Evolutionary conservation across 2,888 invertebrate genomes (phyloP).

Genomic region (Oscheius sp.): DNA sequence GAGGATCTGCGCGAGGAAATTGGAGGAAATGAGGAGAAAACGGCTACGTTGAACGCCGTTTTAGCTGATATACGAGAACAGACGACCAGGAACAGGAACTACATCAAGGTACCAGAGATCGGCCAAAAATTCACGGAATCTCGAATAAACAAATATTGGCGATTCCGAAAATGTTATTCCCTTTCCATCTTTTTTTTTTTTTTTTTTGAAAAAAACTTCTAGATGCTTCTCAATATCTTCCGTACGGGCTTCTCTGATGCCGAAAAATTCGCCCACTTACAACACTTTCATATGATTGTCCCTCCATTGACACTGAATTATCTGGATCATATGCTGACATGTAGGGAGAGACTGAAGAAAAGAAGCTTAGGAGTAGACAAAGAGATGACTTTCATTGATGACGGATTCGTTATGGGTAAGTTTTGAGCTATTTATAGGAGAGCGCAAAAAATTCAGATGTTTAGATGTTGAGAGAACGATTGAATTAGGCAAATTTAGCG

Average conservation of each 20-base stretch:
- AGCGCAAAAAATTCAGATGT: no score
- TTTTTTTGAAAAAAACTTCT: no score
- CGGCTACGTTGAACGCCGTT: constrained; percentile 3
- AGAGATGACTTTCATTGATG: constrained; percentile 92
- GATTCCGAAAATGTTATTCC: no score
- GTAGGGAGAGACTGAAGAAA: constrained; percentile 90
- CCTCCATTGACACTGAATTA: constrained; percentile 91
- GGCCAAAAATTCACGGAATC: not conserved
- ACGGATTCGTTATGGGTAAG: constrained; percentile 93
- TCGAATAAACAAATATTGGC: no score
- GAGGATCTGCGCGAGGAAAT: constrained; percentile 25
- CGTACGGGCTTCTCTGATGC: constrained; percentile 83
- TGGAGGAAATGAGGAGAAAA: not conserved
- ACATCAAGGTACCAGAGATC: constrained; percentile 36
- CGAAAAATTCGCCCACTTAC: constrained; percentile 85
- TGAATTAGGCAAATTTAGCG: no score
- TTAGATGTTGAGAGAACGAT: no score
- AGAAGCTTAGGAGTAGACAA: constrained; percentile 78
- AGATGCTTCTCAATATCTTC: constrained; percentile 90
- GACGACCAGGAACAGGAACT: constrained; percentile 37
- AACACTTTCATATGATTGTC: constrained; percentile 89
- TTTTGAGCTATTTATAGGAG: constrained; percentile 1
- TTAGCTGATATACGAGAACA: constrained; percentile 34
- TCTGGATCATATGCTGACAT: constrained; percentile 88
- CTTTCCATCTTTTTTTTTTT: not conserved